Evolutionary conservation across 1,140 invertebrate species (phyloP), one percentile per base, ranked within the genome.

Genomic region (Lysiphlebus fabarum): DNA sequence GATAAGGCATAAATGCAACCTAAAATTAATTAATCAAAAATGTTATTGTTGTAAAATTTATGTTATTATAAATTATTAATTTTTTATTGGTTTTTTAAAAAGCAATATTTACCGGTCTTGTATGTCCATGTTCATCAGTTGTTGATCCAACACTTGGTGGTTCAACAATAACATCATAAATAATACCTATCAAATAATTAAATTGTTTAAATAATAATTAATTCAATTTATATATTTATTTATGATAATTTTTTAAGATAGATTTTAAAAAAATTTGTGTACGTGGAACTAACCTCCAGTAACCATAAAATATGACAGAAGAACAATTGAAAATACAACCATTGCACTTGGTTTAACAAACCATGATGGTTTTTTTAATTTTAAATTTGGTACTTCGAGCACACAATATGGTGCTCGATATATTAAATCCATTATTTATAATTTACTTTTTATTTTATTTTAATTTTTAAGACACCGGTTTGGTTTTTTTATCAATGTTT

Each of bases 111-210:
- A 90, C 93, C 0, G 95, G 95, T 68, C 92, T 86, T 4, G 91
- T 93, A 75, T 98, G 93, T 11, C 96, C 96, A 80, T 93, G 88
- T 77, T 98, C 95, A 81, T 99, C 96, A 42, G 95, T 96, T 7
- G 95, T 98, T 5, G 93, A 96, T 49, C 96, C 96, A 62, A 98
- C 94, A 78, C 94, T 95, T 0, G 96, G 96, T 41, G 96, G 96
- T 78, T 99, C 96, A 49, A 98, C 93, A 74, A 99, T 99, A 0
- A 99, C 94, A 82, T 98, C 95, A 80, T 98, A 98, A 68, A 98
- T 98, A 40, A 98, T 95, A 61, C 95, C 95, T 98, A 74, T 83
- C 83, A 58, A 55, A 60, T 14, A 42, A 7, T n/a, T 7, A 56
- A 26, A 14, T 6, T 14, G 12, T 40, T 48, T n/a, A 14, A 50